Conservation (phyloP, 2,113 vertebrate species). For the Rhea pennata region DNA sequence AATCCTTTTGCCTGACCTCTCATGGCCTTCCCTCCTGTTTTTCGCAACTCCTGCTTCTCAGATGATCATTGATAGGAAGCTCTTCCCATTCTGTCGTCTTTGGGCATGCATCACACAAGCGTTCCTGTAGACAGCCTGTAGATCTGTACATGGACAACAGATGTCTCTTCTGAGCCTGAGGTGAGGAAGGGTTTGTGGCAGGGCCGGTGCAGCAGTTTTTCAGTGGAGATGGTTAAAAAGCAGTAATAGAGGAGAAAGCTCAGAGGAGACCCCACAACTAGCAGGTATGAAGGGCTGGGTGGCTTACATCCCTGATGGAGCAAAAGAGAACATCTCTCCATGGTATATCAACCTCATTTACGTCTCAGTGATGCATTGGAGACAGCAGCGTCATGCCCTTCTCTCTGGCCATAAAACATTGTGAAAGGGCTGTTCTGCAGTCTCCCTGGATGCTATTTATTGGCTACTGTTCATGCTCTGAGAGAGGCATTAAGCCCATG, state of each 20-base stretch:
- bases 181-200: neutral
- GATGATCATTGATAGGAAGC: neutral
- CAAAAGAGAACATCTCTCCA: neutral
- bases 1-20: neutral
- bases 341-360: neutral
- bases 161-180: neutral
- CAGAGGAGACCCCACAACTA: neutral
- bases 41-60: fast-evolving
- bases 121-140: fast-evolving
- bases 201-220: neutral
- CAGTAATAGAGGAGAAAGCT: neutral
- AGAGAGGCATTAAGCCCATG: neutral
- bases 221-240: fast-evolving
- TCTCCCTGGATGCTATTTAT: neutral
- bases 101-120: neutral
- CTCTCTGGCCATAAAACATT: neutral
- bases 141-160: neutral
- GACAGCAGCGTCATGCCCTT: neutral
- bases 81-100: neutral
- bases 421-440: neutral
- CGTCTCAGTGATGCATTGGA: neutral
- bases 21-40: neutral
- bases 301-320: neutral
- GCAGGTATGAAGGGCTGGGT: too few relatives aligned
- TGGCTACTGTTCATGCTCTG: neutral